Base-by-base conservation (phyloP, 2,797 vertebrate genomes). In the Oryzias sinensis region DNA sequence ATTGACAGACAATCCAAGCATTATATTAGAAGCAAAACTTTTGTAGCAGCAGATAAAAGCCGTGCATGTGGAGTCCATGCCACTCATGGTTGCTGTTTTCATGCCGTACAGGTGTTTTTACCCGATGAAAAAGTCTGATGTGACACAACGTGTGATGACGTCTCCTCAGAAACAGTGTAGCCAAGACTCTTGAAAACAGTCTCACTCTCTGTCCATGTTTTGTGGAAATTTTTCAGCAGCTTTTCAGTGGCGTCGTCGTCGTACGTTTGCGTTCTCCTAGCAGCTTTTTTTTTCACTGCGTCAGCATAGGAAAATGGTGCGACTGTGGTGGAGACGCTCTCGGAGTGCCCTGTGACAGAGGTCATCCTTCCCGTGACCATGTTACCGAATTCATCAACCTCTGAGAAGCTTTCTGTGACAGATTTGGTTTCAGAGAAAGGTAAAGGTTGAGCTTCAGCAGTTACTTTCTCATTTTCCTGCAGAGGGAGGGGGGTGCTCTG, bases 241-340 rank as follows among this genome's bases (percentile, higher is more conserved):
- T 89, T 91, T 59, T 93, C 88, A 0, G 93, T 92, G 1, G 93
- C 90, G 2, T 91, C 88, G 4, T 86, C 76, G 8, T 89, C 88
- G 2, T 90, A 73, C 14, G 78, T 78, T 46, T 87, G 80, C 14
- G 81, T 72, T 51, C 5, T 65, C 14, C 20, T 82, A 16, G 91
- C 75, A 29, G 89, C 80, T 44, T 94, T 95, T 60, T 87, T 92
- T 66, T 91, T 94, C 2, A 96, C 93, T 1, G 93, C 94, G 44
- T 96, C 95, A 37, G 96, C 95, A 2, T 97, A 97, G 11, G 95
- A 96, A 20, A 95, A 94, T 4, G 93, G 90, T 17, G 69, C 83
- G 20, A 50, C 86, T 33, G 89, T 86, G 9, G 65, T 51, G 8
- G 83, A 89, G 40, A 72, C 20, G 1, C 84, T 89, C 64, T 92